Conservation (phyloP, 1,140 invertebrate genomes). For the Myzus persicae region DNA sequence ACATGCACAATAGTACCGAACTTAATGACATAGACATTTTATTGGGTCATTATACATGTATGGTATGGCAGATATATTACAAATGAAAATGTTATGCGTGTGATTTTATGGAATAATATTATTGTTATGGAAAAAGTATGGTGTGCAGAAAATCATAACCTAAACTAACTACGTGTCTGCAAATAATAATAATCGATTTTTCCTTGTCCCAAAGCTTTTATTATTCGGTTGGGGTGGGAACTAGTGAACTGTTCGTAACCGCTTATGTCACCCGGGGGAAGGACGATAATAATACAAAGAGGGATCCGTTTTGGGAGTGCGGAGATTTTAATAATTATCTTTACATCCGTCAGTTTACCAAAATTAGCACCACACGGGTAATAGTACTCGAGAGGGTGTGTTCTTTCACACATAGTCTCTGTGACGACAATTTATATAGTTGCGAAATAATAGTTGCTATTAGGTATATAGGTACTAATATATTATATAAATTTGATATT, state of each 20-base stretch:
- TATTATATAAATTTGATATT: no score
- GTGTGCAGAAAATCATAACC: conserved; percentile 44
- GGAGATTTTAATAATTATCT: conserved; percentile 59
- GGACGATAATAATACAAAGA: conserved; percentile 55
- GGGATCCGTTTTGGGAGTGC: conserved; percentile 55
- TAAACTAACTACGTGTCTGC: conserved; percentile 38
- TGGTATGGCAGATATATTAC: not conserved
- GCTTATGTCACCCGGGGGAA: conserved; percentile 57
- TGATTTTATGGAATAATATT: conserved; percentile 38
- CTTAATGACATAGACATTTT: not conserved
- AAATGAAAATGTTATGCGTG: not conserved
- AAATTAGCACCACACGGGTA: conserved; percentile 53
- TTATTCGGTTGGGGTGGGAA: conserved; percentile 57
- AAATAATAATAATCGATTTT: conserved; percentile 59
- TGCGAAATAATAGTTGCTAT: not conserved
- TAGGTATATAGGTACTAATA: not conserved
- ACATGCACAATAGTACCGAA: not conserved
- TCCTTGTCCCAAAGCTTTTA: conserved; percentile 55
- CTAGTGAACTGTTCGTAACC: conserved; percentile 59
- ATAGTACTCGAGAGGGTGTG: conserved; percentile 35
- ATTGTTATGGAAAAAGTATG: conserved; percentile 46
- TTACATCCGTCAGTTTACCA: conserved; percentile 58
- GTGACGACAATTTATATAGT: not conserved
- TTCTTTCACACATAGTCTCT: conserved; percentile 21
- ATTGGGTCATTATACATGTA: not conserved